Evolutionary conservation across 1,140 invertebrate species (phyloP).

Genomic region (Drosophila gunungcola): DNA sequence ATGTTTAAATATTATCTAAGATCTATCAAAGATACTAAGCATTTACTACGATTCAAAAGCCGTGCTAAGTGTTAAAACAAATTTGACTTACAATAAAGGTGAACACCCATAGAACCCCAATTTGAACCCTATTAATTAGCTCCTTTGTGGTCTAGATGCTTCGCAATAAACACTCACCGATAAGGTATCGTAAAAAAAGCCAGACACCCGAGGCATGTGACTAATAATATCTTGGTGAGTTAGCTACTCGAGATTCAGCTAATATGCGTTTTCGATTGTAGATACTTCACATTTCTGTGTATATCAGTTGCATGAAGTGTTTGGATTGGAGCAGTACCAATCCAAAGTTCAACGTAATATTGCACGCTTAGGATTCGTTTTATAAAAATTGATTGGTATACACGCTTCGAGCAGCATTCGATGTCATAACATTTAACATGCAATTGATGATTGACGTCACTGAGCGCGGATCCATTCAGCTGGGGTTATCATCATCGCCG

Average conservation of each 20-base stretch:
- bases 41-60: background rate
- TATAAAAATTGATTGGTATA: constrained; percentile 16
- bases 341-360: constrained; percentile 26
- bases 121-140: constrained; percentile 2
- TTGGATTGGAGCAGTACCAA: constrained; percentile 4
- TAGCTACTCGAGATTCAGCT: background rate
- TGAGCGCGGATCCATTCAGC: constrained; percentile 18
- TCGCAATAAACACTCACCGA: constrained; percentile 18
- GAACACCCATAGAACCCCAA: constrained; percentile 7
- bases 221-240: constrained; percentile 27
- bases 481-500: constrained; percentile 55
- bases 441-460: constrained; percentile 67
- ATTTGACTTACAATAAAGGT: background rate
- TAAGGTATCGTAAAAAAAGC: constrained; percentile 29
- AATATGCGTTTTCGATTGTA: constrained; percentile 28
- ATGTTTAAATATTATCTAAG: too few relatives aligned
- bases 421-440: constrained; percentile 61
- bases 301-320: background rate
- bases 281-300: background rate
- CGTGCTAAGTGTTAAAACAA: too few relatives aligned
- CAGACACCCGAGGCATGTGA: constrained; percentile 30
- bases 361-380: background rate
- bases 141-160: constrained; percentile 35
- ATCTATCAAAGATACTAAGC: too few relatives aligned
- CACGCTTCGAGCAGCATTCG: constrained; percentile 7